A percentile compares a stretch with the other conserved stretches of the same genome.
Evolutionary conservation across 2,888 invertebrate genomes (phyloP).

Genomic region (Peribatodes rhomboidaria): DNA sequence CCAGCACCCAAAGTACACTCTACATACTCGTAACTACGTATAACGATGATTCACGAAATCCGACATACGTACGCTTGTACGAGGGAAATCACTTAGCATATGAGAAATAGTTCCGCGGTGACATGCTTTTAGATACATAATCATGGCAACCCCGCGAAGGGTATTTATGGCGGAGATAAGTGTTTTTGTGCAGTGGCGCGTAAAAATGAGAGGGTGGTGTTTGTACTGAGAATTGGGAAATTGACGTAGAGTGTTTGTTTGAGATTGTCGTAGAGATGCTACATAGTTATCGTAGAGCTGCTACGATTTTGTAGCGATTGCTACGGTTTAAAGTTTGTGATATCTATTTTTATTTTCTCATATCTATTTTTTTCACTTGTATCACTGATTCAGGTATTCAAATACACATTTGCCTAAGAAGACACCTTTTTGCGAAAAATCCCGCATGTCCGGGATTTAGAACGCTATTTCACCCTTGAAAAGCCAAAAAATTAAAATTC

Average conservation of each 20-base stretch:
- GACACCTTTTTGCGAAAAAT: too few species aligned
- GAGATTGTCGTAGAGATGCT: slow-evolving; percentile 7
- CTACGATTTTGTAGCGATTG: slow-evolving; percentile 3
- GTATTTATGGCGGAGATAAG: slow-evolving; percentile 33
- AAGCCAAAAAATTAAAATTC: too few species aligned
- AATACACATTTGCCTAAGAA: too few species aligned
- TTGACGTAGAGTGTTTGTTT: slow-evolving; percentile 11
- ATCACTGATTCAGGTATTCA: too few species aligned
- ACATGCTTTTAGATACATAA: slow-evolving; percentile 75
- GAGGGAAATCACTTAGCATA: slow-evolving; percentile 83
- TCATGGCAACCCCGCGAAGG: slow-evolving; percentile 44
- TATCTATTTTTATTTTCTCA: background rate
- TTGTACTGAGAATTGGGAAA: slow-evolving; percentile 1
- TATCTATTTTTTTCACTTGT: too few species aligned
- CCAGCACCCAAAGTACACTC: too few species aligned
- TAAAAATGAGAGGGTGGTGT: slow-evolving; percentile 20
- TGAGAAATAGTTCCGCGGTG: slow-evolving; percentile 82
- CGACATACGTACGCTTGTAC: slow-evolving; percentile 55
- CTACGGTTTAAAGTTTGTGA: background rate
- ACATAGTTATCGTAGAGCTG: background rate
- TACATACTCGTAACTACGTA: slow-evolving; percentile 46
- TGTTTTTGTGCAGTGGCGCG: slow-evolving; percentile 38
- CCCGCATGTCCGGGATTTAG: too few species aligned
- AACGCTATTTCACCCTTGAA: too few species aligned
- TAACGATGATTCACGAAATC: slow-evolving; percentile 75